Conservation (phyloP, 2,888 invertebrate species). For the Seira ritae region DNA sequence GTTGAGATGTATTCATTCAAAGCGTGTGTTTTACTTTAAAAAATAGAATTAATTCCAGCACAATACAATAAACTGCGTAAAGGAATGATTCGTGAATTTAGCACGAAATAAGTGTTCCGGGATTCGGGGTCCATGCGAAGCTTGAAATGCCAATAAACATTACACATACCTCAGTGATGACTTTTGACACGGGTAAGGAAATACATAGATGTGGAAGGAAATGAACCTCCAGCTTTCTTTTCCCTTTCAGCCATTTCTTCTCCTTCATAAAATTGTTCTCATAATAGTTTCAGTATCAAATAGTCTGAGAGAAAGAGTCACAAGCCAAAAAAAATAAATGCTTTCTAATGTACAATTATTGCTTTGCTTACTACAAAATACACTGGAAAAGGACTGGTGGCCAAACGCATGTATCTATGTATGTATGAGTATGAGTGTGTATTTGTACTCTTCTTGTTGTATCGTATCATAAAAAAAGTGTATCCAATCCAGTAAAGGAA, state of each 20-base stretch:
- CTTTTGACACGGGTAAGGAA: slow-evolving; percentile 30
- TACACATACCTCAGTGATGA: neutral
- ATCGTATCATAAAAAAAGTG: too few relatives aligned
- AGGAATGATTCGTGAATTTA: too few relatives aligned
- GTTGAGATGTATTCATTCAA: slow-evolving; percentile 66
- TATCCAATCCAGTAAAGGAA: too few relatives aligned
- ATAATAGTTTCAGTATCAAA: slow-evolving; percentile 56
- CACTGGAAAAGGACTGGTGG: slow-evolving; percentile 47
- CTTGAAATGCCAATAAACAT: neutral
- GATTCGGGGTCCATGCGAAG: neutral
- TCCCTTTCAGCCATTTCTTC: slow-evolving; percentile 28
- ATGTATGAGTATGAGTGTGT: slow-evolving; percentile 26
- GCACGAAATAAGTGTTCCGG: neutral
- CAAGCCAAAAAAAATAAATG: slow-evolving; percentile 42
- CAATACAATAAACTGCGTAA: neutral
- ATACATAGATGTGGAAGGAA: slow-evolving; percentile 23
- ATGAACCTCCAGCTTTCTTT: neutral
- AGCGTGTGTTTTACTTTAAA: neutral
- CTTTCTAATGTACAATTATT: slow-evolving; percentile 1
- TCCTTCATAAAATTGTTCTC: slow-evolving; percentile 52
- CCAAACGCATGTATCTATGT: slow-evolving; percentile 29
- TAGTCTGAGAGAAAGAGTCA: slow-evolving; percentile 51
- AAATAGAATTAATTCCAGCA: neutral
- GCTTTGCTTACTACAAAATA: slow-evolving; percentile 43
- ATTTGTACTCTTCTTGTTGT: too few relatives aligned